Evolutionary conservation across 1,140 invertebrate genomes (phyloP).

Genomic region (Sycobia sp.): DNA sequence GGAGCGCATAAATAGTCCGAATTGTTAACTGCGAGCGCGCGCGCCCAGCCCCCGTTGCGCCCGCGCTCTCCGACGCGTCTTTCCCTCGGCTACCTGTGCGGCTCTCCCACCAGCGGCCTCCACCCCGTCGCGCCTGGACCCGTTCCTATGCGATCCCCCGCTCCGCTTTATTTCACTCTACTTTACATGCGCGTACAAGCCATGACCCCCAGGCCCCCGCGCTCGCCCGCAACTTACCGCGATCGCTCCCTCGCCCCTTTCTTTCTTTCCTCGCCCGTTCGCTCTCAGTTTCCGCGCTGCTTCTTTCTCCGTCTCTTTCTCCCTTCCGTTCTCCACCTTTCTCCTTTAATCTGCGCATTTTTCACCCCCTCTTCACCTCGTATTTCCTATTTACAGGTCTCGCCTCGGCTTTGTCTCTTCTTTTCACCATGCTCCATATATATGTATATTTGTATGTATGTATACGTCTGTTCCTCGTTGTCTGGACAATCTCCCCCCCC

Average conservation of each 20-base stretch:
- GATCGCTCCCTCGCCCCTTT: neutral
- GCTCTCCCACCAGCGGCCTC: slow-evolving; percentile 1
- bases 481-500: neutral
- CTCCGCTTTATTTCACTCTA: neutral
- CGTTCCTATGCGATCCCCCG: neutral
- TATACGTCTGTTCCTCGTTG: slow-evolving; percentile 10
- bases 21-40: no score
- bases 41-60: neutral
- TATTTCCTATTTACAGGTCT: slow-evolving; percentile 23
- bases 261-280: slow-evolving; percentile 9
- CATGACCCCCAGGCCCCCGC: neutral
- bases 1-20: no score
- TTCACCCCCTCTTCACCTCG: neutral
- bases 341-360: slow-evolving; percentile 13
- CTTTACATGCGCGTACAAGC: no score
- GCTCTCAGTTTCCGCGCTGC: neutral
- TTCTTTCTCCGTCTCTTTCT: no score
- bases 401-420: slow-evolving; percentile 2
- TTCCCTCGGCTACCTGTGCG: slow-evolving; percentile 9
- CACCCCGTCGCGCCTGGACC: neutral
- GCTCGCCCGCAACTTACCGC: neutral
- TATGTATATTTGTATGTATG: no score
- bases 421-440: no score
- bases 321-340: neutral
- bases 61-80: neutral